Conservation (phyloP, 2,888 invertebrate genomes). For the Drosophila gaucha region DNA sequence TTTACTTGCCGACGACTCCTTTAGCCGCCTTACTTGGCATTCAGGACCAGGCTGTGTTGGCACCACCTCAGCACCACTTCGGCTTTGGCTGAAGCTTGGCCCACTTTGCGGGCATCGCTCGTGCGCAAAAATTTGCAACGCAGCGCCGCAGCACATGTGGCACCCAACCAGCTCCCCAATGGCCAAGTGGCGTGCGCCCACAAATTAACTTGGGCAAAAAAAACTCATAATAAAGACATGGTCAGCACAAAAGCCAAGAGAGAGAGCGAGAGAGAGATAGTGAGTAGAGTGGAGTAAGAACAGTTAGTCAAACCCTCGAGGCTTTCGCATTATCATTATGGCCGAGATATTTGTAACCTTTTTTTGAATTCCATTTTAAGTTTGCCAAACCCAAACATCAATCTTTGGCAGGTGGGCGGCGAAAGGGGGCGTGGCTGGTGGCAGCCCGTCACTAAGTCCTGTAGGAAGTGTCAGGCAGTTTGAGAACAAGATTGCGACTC, state of each 20-base stretch:
- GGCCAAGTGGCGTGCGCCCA: slow-evolving; percentile 59
- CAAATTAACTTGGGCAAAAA: slow-evolving; percentile 70
- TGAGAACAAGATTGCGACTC: slow-evolving; percentile 78
- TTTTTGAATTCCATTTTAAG: slow-evolving; percentile 72
- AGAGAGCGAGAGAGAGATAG: no score
- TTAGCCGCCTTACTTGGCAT: slow-evolving; percentile 72
- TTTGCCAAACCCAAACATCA: slow-evolving; percentile 69
- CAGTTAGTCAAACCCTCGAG: slow-evolving; percentile 4
- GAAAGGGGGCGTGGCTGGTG: slow-evolving; percentile 17
- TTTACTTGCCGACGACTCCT: slow-evolving; percentile 69
- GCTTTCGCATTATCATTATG: slow-evolving; percentile 46
- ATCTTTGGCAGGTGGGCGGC: slow-evolving; percentile 51
- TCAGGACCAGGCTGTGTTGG: slow-evolving; percentile 57
- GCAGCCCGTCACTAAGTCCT: not conserved
- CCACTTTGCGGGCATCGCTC: slow-evolving; percentile 61
- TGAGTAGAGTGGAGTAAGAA: not conserved
- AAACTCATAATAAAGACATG: slow-evolving; percentile 73
- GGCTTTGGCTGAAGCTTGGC: slow-evolving; percentile 44
- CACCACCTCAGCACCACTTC: slow-evolving; percentile 35
- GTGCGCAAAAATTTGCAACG: slow-evolving; percentile 77
- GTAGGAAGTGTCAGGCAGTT: slow-evolving; percentile 78
- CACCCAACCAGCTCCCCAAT: not conserved
- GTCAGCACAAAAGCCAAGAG: slow-evolving; percentile 66
- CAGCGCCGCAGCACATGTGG: slow-evolving; percentile 43
- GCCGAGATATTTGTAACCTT: slow-evolving; percentile 55